These are phyloP conservation scores for Atopsyche davidsoni DNA, from an alignment of 1,140 invertebrate genomes.

Conservation along the genomic window DNA sequence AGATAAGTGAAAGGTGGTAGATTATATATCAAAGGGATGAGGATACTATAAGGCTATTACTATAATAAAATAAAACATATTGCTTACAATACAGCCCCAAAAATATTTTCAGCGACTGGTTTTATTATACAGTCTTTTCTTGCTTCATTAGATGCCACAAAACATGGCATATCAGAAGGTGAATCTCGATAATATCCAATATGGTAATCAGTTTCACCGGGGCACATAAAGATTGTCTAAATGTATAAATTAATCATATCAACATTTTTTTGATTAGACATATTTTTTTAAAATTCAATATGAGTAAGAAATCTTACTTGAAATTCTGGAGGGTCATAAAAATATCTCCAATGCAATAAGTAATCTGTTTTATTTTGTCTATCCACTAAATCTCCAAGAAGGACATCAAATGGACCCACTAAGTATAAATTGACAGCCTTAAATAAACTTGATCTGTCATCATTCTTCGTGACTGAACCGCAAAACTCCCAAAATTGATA, in stretches of 20 bases:
- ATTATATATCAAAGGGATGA: no score
- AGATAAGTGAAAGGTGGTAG: no score
- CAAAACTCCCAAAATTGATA: constrained; percentile 80
- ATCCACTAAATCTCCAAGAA: constrained; percentile 60
- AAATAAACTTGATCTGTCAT: constrained; percentile 55
- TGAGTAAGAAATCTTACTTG: constrained; percentile 50
- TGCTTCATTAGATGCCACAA: constrained; percentile 71
- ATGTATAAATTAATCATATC: constrained; percentile 31
- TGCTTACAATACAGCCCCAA: constrained; percentile 74
- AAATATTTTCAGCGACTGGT: constrained; percentile 74
- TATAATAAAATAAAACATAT: constrained; percentile 25
- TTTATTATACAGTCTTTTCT: constrained; percentile 61
- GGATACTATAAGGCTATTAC: no score
- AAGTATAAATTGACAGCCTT: constrained; percentile 61
- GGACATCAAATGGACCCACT: constrained; percentile 83
- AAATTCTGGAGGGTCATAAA: constrained; percentile 91
- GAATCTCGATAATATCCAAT: constrained; percentile 87
- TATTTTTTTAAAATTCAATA: constrained; percentile 18
- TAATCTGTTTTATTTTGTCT: constrained; percentile 55
- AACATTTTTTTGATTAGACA: no score
- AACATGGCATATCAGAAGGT: constrained; percentile 64
- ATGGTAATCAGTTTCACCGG: constrained; percentile 66
- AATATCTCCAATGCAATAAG: constrained; percentile 83
- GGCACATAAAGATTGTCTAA: constrained; percentile 64
- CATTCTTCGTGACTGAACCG: constrained; percentile 52